These are phyloP conservation scores for Chaetura pelagica DNA, from an alignment of 2,113 vertebrate species.

Conservation along the genomic window DNA sequence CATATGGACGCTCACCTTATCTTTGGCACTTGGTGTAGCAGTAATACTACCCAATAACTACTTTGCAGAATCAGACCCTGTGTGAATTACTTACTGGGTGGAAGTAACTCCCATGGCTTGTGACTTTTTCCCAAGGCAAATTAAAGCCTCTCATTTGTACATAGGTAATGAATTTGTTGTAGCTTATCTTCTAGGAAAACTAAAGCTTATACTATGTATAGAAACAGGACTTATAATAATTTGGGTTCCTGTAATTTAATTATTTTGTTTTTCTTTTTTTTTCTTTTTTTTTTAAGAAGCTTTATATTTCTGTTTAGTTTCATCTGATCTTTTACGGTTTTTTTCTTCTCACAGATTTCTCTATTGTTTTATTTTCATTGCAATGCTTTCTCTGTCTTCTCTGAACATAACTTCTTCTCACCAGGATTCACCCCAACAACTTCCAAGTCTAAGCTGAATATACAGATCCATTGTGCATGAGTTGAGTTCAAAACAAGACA, in stretches of 20 bases:
- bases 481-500: constrained; percentile 14
- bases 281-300: neutral
- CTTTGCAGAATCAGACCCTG: neutral
- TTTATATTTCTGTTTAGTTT: neutral
- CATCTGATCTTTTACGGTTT: neutral
- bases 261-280: neutral
- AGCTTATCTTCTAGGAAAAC: neutral
- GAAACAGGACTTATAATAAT: neutral
- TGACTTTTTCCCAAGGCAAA: neutral
- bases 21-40: neutral
- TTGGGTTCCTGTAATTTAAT: neutral
- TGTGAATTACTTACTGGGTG: neutral
- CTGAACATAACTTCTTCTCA: neutral
- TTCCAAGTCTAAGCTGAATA: constrained; percentile 3
- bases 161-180: neutral
- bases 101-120: neutral
- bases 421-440: neutral
- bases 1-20: neutral
- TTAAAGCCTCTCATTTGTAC: neutral
- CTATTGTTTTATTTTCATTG: neutral
- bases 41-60: neutral
- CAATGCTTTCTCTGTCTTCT: neutral
- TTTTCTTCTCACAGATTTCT: neutral
- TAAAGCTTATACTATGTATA: neutral
- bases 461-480: constrained; percentile 23